Evolutionary conservation across 2,797 vertebrate genomes (phyloP), one percentile per base, ranked within the genome.

Genomic region (Eulemur rubriventer): DNA sequence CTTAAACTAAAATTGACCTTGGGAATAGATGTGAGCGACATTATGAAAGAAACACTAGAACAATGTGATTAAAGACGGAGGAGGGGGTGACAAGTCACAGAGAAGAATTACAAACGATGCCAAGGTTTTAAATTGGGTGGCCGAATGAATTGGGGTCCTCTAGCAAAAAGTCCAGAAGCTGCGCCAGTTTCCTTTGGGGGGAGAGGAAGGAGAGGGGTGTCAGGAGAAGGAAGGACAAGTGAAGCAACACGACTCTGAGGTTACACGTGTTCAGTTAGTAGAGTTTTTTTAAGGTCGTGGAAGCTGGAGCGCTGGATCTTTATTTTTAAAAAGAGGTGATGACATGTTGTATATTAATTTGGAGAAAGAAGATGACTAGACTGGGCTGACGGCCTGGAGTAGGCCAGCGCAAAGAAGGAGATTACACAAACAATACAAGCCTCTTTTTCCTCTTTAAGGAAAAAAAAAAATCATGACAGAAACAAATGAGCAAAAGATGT

Each of bases 321-420:
- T 96, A 88, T 93, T 96, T 97, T 96, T 80, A 61, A 84, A 90
- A 89, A 85, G 86, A 87, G 59, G 94, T 59, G 92, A 96, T 94
- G 97, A 96, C 90, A 95, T 65, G 55, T 79, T 95, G 86, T 91
- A 46, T 70, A 93, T 96, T 96, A 84, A 95, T 89, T 89, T 94
- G 48, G 75, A 48, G 57, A 61, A 79, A 83, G 81, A 94, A 75
- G 89, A 95, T 1, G 82, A 46, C 52, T 63, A 46, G 30, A 17
- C 63, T 70, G 22, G 72, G 55, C 78, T 69, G 82, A 88, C 78
- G 43, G 63, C 93, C 91, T 79, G 48, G 55, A 63, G 69, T 57
- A 84, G 59, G 89, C 73, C 73, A 70, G 57, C 83, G 50, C 86
- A 95, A 75, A 94, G 89, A 89, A 85, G 59, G 70, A 91, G 89